These are phyloP conservation scores for Cydia splendana DNA, from an alignment of 1,140 invertebrate species.

Conservation along the genomic window DNA sequence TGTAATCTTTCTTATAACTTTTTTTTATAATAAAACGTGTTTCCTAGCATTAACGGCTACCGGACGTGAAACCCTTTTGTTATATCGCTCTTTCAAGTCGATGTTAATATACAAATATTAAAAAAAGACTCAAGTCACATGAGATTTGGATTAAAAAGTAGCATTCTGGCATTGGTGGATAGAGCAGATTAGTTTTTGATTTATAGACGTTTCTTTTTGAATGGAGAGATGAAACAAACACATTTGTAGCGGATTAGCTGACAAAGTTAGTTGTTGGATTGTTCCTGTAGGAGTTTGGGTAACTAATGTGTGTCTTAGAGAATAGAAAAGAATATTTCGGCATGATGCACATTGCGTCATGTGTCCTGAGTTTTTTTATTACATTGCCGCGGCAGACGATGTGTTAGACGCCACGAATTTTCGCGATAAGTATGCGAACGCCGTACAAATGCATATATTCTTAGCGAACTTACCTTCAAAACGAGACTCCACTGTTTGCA, in stretches of 20 bases:
- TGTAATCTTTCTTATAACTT: constrained; percentile 1
- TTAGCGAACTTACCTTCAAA: too few relatives aligned
- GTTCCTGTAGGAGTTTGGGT: neutral
- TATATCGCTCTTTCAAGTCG: constrained; percentile 11
- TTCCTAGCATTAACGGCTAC: constrained; percentile 29
- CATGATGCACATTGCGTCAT: neutral
- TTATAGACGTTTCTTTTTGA: constrained; percentile 26
- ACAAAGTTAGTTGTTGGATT: constrained; percentile 12
- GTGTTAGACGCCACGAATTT: too few relatives aligned
- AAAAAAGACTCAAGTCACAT: neutral
- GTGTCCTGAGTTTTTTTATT: neutral
- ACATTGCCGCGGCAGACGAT: neutral
- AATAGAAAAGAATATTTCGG: neutral
- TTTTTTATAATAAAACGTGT: constrained; percentile 20
- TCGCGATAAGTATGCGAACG: too few relatives aligned
- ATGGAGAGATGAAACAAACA: constrained; percentile 22
- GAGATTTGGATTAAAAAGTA: neutral
- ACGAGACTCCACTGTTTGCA: too few relatives aligned
- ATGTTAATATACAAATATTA: neutral
- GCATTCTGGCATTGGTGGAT: neutral
- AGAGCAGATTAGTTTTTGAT: constrained; percentile 28
- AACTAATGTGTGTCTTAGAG: neutral
- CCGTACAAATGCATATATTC: too few relatives aligned
- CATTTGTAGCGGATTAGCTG: constrained; percentile 19
- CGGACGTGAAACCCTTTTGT: constrained; percentile 23